Evolutionary conservation across 2,797 vertebrate species (phyloP), one percentile per base, ranked within the genome.

Genomic region (Spheniscus humboldti): DNA sequence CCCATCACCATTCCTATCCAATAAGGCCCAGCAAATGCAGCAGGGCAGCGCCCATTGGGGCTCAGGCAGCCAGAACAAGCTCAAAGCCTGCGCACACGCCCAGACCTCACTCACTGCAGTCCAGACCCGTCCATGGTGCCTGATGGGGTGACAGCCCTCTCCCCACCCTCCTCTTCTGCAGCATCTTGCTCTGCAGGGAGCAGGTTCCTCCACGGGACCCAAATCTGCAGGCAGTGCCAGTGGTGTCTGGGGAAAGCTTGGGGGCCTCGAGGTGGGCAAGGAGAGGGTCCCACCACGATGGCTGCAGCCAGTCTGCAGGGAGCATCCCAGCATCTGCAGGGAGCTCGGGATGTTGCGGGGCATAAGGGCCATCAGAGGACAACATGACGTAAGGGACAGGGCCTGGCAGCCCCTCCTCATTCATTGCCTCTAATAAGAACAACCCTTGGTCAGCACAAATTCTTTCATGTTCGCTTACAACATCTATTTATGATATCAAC

Each of bases 241-340:
- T 7, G 2, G 48, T 7, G 31, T 9, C 50, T 1, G 0, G 59
- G 52, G 53, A 39, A 20, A 52, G 33, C 45, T 10, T 0, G 2
- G 52, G 20, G 31, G 9, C 57, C 47, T 84, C 3, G 1, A 33
- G 69, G 28, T 2, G 4, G 30, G 25, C 25, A 53, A 18, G 33
- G 28, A 81, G 43, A n/a, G 33, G 12, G 64, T 45, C 63, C 63
- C 3, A 5, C 35, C 6, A 2, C 0, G 0, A n/a, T 0, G 1
- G 35, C 66, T 10, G 18, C 0, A 0, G 17, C 22, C 7, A 1
- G 8, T 8, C 10, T 62, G 52, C 79, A 56, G 37, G 31, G 43
- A 81, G 23, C 41, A 43, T 30, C 59, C 48, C 35, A 31, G 60
- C 33, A 37, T 7, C n/a, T 2, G 15, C 82, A 45, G 80, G 43